These are phyloP conservation scores for Ochlodes sylvanus DNA, from an alignment of 2,888 invertebrate species.

Conservation along the genomic window DNA sequence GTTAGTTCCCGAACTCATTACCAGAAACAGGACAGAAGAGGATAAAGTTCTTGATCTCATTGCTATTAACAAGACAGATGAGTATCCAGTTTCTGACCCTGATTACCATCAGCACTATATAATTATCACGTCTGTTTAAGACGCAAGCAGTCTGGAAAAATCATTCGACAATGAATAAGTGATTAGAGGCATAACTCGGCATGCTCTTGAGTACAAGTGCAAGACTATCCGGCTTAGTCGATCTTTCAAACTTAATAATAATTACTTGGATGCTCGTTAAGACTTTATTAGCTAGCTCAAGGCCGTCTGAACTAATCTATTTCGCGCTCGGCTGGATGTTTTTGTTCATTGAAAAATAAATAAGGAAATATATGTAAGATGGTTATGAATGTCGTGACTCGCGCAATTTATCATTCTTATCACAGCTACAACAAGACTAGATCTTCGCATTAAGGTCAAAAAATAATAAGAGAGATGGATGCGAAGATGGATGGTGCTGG, in stretches of 20 bases:
- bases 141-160: neutral
- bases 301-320: slow-evolving; percentile 29
- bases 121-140: neutral
- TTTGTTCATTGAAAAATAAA: slow-evolving; percentile 35
- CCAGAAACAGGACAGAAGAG: neutral
- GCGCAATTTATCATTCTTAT: slow-evolving; percentile 35
- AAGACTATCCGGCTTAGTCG: slow-evolving; percentile 22
- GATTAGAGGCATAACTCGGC: neutral
- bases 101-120: no score
- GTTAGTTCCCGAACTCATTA: neutral
- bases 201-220: slow-evolving; percentile 28
- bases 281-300: slow-evolving; percentile 25
- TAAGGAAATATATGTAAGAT: slow-evolving; percentile 34
- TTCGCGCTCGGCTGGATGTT: slow-evolving; percentile 19
- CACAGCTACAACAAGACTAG: slow-evolving; percentile 24
- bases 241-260: slow-evolving; percentile 32
- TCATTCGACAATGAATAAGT: slow-evolving; percentile 6
- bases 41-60: neutral
- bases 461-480: slow-evolving; percentile 28
- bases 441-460: slow-evolving; percentile 31
- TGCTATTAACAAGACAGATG: neutral
- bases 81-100: no score
- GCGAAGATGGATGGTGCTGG: slow-evolving; percentile 20
- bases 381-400: slow-evolving; percentile 21
- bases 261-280: slow-evolving; percentile 34